Conservation (phyloP, 2,888 invertebrate genomes). For the Seira musarum region DNA sequence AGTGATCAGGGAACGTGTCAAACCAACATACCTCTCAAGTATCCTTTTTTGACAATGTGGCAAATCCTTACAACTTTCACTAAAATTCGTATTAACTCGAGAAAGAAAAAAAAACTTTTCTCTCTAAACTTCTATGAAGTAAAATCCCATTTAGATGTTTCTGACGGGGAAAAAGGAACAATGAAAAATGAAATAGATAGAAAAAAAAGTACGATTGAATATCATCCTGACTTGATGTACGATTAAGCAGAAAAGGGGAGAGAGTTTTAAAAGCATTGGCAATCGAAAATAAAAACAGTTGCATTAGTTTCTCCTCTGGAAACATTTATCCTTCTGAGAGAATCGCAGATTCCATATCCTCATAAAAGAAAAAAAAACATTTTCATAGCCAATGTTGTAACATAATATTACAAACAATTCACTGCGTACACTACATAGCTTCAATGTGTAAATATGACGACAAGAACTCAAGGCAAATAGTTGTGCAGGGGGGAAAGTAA, state of each 20-base stretch:
- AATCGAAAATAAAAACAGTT: conserved; percentile 9
- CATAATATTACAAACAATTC: conserved; percentile 1
- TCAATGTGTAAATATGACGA: conserved; percentile 57
- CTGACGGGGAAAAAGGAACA: background rate
- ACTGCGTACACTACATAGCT: background rate
- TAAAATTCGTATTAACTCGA: too few species aligned
- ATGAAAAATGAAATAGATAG: background rate
- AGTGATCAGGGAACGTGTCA: too few species aligned
- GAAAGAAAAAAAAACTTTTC: too few species aligned
- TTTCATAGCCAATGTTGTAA: background rate
- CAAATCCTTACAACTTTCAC: too few species aligned
- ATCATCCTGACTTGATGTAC: background rate
- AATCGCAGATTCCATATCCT: background rate
- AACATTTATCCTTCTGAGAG: background rate
- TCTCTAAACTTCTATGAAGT: too few species aligned
- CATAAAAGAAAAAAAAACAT: background rate
- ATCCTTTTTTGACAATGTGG: too few species aligned
- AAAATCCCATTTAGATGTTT: too few species aligned
- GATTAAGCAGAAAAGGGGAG: background rate
- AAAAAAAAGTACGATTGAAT: background rate
- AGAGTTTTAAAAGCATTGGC: background rate
- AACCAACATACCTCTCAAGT: too few species aligned
- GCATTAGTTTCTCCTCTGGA: background rate
- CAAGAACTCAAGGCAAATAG: conserved; percentile 14
- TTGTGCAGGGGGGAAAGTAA: background rate